Evolutionary conservation across 37 sponge, comb jelly and placozoan species (phyloP).

Genomic region (Crambe crambe): DNA sequence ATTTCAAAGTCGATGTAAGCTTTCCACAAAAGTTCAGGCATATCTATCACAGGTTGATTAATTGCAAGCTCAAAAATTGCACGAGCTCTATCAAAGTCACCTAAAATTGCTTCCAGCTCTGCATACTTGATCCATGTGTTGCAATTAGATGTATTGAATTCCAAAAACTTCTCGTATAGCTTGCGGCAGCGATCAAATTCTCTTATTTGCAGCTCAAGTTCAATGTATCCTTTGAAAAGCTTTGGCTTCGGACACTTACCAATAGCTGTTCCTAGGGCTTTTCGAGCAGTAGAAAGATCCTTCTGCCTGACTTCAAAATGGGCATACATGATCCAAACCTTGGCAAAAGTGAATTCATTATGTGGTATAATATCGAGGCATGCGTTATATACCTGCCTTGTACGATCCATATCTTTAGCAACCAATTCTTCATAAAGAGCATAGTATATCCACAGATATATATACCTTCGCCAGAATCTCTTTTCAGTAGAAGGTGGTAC

Average conservation of each 20-base stretch:
- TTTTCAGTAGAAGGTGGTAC: slow-evolving; percentile 92
- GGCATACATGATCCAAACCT: slow-evolving; percentile 96
- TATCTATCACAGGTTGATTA: slow-evolving; percentile 91
- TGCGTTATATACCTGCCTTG: slow-evolving; percentile 91
- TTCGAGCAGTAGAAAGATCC: slow-evolving; percentile 83
- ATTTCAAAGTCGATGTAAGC: slow-evolving; percentile 98
- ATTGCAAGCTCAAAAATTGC: slow-evolving; percentile 95
- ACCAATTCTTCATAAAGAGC: slow-evolving; percentile 96
- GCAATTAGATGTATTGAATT: slow-evolving; percentile 82
- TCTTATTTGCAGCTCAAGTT: slow-evolving; percentile 93
- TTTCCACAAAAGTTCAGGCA: slow-evolving; percentile 99
- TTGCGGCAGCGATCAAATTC: slow-evolving; percentile 98
- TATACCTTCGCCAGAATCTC: slow-evolving; percentile 91
- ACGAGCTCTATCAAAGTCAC: slow-evolving; percentile 88
- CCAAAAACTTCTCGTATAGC: slow-evolving; percentile 98
- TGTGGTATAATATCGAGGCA: slow-evolving; percentile 92
- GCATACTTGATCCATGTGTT: slow-evolving; percentile 97
- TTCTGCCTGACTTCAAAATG: slow-evolving; percentile 97
- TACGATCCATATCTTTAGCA: slow-evolving; percentile 83
- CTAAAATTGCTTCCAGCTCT: slow-evolving; percentile 85
- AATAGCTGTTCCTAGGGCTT: slow-evolving; percentile 89
- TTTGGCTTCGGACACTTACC: slow-evolving; percentile 97
- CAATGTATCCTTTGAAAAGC: slow-evolving; percentile 94
- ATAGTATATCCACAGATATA: slow-evolving; percentile 99
- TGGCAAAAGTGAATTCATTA: slow-evolving; percentile 95